phyloP scores from a whole-genome alignment of 2,113 vertebrate species.

The Marmota flaviventris region DNA sequence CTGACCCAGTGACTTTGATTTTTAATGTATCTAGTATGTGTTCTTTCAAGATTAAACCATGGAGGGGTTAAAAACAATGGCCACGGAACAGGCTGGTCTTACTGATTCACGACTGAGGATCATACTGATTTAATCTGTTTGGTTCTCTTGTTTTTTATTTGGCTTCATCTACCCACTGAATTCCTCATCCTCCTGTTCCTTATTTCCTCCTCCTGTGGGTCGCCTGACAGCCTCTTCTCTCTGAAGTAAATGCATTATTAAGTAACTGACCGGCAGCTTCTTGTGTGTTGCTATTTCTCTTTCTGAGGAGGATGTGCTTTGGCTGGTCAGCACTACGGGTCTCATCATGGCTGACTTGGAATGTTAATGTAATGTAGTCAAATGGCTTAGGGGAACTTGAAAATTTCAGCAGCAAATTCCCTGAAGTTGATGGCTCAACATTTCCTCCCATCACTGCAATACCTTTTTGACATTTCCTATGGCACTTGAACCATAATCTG shows the following conservation, averaged over 20 bases:
- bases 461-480: background rate
- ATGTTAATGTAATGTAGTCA: background rate
- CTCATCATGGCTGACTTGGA: background rate
- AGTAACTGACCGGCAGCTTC: background rate
- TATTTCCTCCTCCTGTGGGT: slow-evolving; percentile 51
- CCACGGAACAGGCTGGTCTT: background rate
- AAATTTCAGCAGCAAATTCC: background rate
- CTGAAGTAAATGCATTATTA: background rate
- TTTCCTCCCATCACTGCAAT: background rate
- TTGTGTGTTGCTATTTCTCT: background rate
- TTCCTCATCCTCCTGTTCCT: background rate
- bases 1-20: slow-evolving; percentile 8
- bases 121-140: background rate
- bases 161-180: background rate
- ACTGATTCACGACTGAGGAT: background rate
- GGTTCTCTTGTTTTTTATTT: slow-evolving; percentile 1
- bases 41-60: slow-evolving; percentile 20
- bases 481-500: background rate
- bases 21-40: background rate
- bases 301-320: background rate
- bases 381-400: background rate
- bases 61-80: background rate
- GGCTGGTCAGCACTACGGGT: background rate
- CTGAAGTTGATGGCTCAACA: background rate
- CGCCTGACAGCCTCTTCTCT: slow-evolving; percentile 43